These are phyloP conservation scores for Argyra leucocephala DNA, from an alignment of 2,888 invertebrate genomes.

Conservation along the genomic window DNA sequence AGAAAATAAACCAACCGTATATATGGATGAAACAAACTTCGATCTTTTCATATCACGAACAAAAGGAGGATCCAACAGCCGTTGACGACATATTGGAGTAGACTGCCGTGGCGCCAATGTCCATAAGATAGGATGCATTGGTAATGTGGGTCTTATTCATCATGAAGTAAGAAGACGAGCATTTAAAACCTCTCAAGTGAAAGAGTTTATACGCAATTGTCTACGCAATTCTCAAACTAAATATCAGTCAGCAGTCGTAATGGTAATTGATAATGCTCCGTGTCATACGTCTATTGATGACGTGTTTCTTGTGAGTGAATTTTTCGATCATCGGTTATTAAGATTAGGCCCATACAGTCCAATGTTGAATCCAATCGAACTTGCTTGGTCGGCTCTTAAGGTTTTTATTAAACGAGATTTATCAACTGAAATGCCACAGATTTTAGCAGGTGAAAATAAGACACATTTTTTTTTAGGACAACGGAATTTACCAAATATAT, in stretches of 20 bases:
- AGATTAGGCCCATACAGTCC: slow-evolving; percentile 9
- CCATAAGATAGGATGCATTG: background rate
- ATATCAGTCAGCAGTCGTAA: background rate
- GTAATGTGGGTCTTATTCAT: slow-evolving; percentile 4
- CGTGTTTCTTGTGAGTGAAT: too few relatives aligned
- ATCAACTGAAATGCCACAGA: slow-evolving; percentile 11
- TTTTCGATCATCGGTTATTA: background rate
- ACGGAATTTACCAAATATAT: too few relatives aligned
- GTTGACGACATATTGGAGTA: slow-evolving; percentile 8
- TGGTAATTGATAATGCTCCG: slow-evolving; percentile 4
- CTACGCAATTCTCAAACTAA: background rate
- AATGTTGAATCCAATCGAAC: slow-evolving; percentile 12
- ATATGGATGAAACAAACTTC: slow-evolving; percentile 11
- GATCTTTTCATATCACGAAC: slow-evolving; percentile 2
- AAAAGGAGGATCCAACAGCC: background rate
- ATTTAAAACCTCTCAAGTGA: background rate
- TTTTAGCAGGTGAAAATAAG: slow-evolving; percentile 9
- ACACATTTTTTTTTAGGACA: too few relatives aligned
- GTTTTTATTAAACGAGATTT: slow-evolving; percentile 8
- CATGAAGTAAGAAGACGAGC: background rate
- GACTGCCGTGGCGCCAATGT: too few relatives aligned
- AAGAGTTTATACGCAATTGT: background rate
- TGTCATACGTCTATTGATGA: background rate
- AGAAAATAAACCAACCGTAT: slow-evolving; percentile 11
- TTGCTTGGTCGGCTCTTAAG: slow-evolving; percentile 11